phyloP scores from a whole-genome alignment of 2,888 invertebrate species.

The Formica aserva region DNA sequence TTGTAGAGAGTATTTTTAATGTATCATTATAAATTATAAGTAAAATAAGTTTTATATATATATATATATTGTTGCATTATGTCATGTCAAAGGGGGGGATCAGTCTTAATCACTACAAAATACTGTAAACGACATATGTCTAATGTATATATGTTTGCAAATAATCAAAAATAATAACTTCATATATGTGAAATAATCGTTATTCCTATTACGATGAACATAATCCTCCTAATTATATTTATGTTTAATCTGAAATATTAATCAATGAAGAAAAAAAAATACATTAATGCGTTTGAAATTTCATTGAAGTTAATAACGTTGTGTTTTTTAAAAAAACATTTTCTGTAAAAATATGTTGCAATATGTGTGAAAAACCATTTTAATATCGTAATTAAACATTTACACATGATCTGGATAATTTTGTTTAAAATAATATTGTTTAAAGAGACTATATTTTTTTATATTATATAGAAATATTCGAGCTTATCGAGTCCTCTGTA shows the following conservation, averaged over 20 bases:
- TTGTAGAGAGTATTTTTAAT: slow-evolving; percentile 51
- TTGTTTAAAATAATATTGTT: slow-evolving; percentile 68
- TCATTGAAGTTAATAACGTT: neutral
- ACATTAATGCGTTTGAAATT: slow-evolving; percentile 23
- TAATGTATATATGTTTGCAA: slow-evolving; percentile 54
- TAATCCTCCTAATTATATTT: slow-evolving; percentile 47
- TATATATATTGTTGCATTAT: slow-evolving; percentile 50
- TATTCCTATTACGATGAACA: slow-evolving; percentile 38
- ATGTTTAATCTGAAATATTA: slow-evolving; percentile 29
- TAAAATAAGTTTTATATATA: slow-evolving; percentile 27
- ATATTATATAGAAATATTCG: slow-evolving; percentile 65
- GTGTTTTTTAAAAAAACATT: slow-evolving; percentile 6
- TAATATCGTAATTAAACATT: slow-evolving; percentile 49
- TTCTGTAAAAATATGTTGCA: neutral
- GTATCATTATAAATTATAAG: slow-evolving; percentile 55
- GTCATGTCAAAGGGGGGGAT: slow-evolving; percentile 39
- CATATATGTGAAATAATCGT: slow-evolving; percentile 51
- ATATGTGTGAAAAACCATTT: slow-evolving; percentile 13
- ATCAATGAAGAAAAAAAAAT: slow-evolving; percentile 17
- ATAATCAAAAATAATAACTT: slow-evolving; percentile 52
- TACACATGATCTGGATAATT: slow-evolving; percentile 59
- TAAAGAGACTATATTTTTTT: slow-evolving; percentile 66
- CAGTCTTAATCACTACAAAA: slow-evolving; percentile 42
- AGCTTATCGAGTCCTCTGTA: slow-evolving; percentile 54
- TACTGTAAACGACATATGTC: slow-evolving; percentile 43